Evolutionary conservation across 35 echinoderm and acorn worm species (phyloP).

Genomic region (Lytechinus variegatus): DNA sequence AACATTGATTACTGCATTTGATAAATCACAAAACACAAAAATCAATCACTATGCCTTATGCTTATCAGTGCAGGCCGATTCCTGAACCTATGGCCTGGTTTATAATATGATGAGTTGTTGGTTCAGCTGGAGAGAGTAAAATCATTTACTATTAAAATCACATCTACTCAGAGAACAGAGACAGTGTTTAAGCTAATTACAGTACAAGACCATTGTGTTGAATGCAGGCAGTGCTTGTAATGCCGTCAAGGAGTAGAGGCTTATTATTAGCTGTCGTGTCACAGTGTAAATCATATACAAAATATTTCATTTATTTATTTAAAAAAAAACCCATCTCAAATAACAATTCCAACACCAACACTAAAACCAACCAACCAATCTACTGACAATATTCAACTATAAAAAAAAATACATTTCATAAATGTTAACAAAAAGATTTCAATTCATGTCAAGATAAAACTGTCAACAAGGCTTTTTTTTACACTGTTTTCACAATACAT

Average conservation of each 20-base stretch:
- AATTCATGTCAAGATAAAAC: slow-evolving; percentile 30
- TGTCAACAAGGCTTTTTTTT: slow-evolving; percentile 23
- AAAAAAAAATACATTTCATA: slow-evolving; percentile 18
- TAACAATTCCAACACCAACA: slow-evolving; percentile 32
- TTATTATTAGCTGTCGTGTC: neutral
- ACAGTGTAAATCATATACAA: neutral
- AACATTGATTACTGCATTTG: no score
- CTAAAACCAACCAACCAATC: slow-evolving; percentile 16
- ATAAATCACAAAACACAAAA: no score
- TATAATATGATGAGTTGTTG: neutral
- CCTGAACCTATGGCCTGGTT: neutral
- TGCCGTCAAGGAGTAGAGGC: neutral
- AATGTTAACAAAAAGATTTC: slow-evolving; percentile 23
- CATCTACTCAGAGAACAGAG: neutral
- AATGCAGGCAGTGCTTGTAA: neutral
- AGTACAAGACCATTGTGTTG: neutral
- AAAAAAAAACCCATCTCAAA: neutral
- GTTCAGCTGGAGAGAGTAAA: neutral
- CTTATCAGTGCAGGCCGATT: no score
- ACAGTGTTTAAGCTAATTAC: neutral
- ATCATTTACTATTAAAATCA: neutral
- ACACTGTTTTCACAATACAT: neutral
- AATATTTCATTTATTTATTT: neutral
- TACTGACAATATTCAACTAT: slow-evolving; percentile 34
- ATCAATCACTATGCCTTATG: no score